phyloP scores from a whole-genome alignment of 2,888 invertebrate genomes.

The Cryptus viduatorius region DNA sequence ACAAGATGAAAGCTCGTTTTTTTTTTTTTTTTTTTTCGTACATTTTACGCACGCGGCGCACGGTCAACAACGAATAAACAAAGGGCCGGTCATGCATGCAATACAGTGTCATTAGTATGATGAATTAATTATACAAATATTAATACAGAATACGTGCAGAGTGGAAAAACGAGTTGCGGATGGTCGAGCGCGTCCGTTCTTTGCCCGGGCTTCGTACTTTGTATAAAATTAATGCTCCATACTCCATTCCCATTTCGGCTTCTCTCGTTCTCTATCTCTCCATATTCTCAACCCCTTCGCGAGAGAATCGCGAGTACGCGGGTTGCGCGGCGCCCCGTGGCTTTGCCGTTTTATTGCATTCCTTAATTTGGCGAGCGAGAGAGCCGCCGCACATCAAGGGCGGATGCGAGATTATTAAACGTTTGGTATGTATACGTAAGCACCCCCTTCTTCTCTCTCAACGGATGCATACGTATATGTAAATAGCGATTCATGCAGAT shows the following conservation, averaged over 20 bases:
- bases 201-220: not conserved
- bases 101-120: not conserved
- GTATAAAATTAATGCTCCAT: not conserved
- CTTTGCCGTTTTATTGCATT: constrained; percentile 63
- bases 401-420: constrained; percentile 65
- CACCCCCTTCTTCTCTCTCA: no score
- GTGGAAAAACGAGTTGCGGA: not conserved
- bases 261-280: not conserved
- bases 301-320: constrained; percentile 38
- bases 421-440: constrained; percentile 26
- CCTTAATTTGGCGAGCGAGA: constrained; percentile 61
- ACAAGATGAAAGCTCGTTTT: not conserved
- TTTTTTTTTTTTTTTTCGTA: not conserved
- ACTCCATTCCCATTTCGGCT: not conserved
- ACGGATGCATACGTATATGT: not conserved
- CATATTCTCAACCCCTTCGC: constrained; percentile 4
- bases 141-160: not conserved
- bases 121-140: constrained; percentile 1
- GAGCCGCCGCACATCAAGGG: constrained; percentile 51
- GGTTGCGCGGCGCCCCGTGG: constrained; percentile 32
- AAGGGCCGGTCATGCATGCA: not conserved
- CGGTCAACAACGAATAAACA: not conserved
- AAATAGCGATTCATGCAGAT: not conserved
- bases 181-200: not conserved
- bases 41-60: not conserved